Percentiles rank a stretch among this genome's conserved stretches.
phyloP scores from a whole-genome alignment of 2,888 invertebrate species.

The Euphydryas editha region DNA sequence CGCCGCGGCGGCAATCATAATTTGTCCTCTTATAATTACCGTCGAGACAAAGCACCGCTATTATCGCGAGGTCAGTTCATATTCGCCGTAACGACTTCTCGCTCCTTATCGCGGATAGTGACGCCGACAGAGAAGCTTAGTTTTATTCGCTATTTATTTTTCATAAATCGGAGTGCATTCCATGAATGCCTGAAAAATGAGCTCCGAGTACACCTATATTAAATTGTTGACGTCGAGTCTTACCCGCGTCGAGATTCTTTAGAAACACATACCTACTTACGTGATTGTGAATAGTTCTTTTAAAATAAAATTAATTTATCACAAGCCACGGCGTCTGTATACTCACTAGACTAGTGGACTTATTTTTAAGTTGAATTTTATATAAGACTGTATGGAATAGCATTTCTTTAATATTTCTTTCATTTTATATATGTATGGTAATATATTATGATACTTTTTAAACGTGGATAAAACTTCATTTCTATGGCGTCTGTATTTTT shows the following conservation, averaged over 20 bases:
- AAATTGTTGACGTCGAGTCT: neutral
- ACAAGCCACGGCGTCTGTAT: neutral
- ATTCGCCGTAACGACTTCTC: conserved; percentile 35
- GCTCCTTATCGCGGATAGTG: conserved; percentile 27
- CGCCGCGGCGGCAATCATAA: conserved; percentile 46
- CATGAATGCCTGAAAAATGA: neutral
- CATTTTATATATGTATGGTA: too few relatives aligned
- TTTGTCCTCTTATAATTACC: conserved; percentile 48
- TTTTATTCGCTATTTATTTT: conserved; percentile 2
- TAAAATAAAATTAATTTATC: neutral
- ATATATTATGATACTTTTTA: too few relatives aligned
- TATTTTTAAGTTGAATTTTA: neutral
- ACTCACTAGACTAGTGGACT: neutral
- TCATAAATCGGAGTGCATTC: neutral
- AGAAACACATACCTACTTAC: neutral
- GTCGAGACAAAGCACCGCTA: conserved; percentile 34
- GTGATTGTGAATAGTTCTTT: neutral
- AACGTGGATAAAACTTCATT: too few relatives aligned
- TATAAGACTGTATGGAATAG: neutral
- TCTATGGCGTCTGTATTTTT: too few relatives aligned
- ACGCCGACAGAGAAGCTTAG: conserved; percentile 3
- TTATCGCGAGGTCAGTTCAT: conserved; percentile 33
- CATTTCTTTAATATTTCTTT: neutral
- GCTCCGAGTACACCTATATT: neutral
- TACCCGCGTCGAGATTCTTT: neutral